A percentile compares a stretch with the other conserved stretches of the same genome.
Conservation (phyloP, 2,113 vertebrate species). For the Gallinago paraguaiae region DNA sequence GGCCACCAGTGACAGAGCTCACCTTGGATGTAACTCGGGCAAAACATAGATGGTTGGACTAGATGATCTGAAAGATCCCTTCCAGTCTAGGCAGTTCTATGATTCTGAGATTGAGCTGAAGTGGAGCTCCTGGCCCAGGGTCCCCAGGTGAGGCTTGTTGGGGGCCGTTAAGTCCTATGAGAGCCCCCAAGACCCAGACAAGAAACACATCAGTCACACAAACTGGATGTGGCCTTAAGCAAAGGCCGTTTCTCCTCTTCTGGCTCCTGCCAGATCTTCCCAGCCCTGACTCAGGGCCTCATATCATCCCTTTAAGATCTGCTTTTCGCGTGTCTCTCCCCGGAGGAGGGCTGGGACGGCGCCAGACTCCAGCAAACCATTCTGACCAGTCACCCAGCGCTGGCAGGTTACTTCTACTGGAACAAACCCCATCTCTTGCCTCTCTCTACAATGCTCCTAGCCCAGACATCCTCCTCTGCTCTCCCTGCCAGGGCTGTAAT, state of each 20-base stretch:
- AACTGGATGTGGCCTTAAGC: background rate
- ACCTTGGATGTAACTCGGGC: background rate
- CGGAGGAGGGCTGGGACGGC: background rate
- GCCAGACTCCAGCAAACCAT: background rate
- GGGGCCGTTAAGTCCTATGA: background rate
- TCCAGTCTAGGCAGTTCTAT: too few species aligned
- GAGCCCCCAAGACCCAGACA: background rate
- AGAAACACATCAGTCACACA: background rate
- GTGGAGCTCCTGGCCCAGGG: background rate
- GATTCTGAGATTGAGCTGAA: background rate
- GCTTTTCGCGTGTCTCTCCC: background rate
- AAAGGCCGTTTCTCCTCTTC: background rate
- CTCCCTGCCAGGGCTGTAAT: constrained; percentile 28
- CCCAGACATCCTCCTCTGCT: constrained; percentile 51
- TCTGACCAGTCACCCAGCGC: background rate
- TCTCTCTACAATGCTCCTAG: background rate
- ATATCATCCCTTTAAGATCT: background rate
- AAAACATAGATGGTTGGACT: background rate
- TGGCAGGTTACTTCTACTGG: constrained; percentile 36
- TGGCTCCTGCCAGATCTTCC: background rate
- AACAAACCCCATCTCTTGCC: background rate
- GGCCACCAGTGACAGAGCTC: background rate
- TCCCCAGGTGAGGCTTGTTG: background rate
- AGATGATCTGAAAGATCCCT: too few species aligned
- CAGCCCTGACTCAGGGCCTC: constrained; percentile 18